phyloP scores from a whole-genome alignment of 2,797 vertebrate species.

The Poliocrania exsul region DNA sequence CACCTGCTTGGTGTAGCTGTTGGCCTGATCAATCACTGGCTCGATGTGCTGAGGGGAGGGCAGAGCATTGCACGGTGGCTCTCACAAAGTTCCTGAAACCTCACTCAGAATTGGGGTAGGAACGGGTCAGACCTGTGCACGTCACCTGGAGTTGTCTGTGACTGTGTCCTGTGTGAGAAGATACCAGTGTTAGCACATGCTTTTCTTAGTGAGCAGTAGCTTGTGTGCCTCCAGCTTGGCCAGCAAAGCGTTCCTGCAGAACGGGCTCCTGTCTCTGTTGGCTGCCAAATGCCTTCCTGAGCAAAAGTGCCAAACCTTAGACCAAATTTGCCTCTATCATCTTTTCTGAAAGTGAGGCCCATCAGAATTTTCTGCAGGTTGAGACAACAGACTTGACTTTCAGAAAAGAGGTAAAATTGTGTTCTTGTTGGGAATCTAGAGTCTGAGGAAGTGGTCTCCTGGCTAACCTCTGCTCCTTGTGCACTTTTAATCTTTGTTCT shows the following conservation, averaged over 20 bases:
- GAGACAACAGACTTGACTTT: background rate
- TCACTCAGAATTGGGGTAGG: background rate
- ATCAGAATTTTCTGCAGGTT: background rate
- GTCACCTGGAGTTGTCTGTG: background rate
- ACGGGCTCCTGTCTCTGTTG: background rate
- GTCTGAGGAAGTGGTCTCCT: background rate
- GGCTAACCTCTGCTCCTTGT: slow-evolving; percentile 34
- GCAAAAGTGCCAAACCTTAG: slow-evolving; percentile 60
- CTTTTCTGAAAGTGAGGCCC: background rate
- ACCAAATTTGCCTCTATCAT: background rate
- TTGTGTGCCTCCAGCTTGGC: background rate
- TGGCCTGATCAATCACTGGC: background rate
- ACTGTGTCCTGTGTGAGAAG: background rate
- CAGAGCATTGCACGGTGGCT: accelerated
- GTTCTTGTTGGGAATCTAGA: background rate
- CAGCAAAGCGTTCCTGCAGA: background rate
- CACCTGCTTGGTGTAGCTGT: background rate
- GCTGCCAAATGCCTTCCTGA: background rate
- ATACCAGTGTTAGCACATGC: background rate
- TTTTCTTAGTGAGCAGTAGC: background rate
- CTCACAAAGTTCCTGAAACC: background rate
- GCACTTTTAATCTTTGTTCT: slow-evolving; percentile 60
- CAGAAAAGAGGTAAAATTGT: background rate
- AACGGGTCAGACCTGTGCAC: background rate
- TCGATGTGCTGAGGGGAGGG: background rate